Base-by-base conservation (phyloP, 2,113 vertebrate species). In the Pomatorhinus ruficollis region DNA sequence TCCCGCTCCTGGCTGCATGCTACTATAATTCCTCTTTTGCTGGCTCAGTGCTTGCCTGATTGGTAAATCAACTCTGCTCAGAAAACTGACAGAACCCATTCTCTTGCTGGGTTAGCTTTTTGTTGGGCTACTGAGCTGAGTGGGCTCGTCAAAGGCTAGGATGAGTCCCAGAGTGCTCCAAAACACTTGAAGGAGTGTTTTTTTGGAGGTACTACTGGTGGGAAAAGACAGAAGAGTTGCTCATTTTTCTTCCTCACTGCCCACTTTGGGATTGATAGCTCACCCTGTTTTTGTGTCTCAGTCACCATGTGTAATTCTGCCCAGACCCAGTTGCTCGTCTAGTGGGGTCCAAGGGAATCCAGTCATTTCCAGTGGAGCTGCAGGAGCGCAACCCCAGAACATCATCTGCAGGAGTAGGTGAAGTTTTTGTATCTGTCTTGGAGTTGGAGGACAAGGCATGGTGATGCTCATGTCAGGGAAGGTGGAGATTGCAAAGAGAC, bases 21-120 rank as follows among this genome's bases (percentile, higher is more conserved):
- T 90, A 4, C 50, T 86, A 0, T 92, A 54, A 78, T 81, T 96
- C 89, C 70, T 88, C 63, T 77, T 75, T 93, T 81, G 39, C 92
- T 96, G 76, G 39, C 77, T 92, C 86, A 63, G 60, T 81, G 88
- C 92, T 77, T 89, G 76, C 80, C 39, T 92, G 94, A 90, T 93
- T 93, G 94, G 71, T 92, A 86, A 94, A 83, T 86, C 88, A 81
- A 0, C 79, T 93, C 63, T 35, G 33, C 71, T 86, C 59, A 33
- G 71, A 80, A 86, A 77, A 72, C 35, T 53, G 75, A 94, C 85
- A 83, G 72, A 88, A 40, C 33, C 71, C 71, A 70, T 90, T 94
- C 66, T 92, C 69, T 72, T 78, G 10, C 49, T 37, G 44, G 70
- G 49, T 59, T 91, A 44, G 74, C 13, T 72, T 91, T 91, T 87